Evolutionary conservation across 2,888 invertebrate species (phyloP).

Genomic region (Yponomeuta sedellus): DNA sequence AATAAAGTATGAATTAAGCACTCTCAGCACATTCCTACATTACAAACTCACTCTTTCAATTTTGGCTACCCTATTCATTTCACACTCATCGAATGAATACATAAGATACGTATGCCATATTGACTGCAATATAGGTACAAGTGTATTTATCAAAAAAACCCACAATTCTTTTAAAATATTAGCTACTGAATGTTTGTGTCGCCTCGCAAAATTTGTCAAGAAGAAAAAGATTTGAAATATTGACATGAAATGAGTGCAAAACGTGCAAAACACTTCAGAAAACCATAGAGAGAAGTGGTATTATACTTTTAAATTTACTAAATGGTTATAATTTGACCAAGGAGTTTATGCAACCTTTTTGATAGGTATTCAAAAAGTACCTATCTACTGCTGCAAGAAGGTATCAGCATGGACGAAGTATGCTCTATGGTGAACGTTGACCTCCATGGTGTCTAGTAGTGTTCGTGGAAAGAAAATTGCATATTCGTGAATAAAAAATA

Average conservation of each 20-base stretch:
- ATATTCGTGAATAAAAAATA: too few relatives aligned
- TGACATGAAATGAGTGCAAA: conserved; percentile 24
- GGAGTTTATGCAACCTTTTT: too few relatives aligned
- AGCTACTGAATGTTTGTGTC: conserved; percentile 47
- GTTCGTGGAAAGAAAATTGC: too few relatives aligned
- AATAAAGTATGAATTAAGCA: too few relatives aligned
- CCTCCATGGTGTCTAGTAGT: too few relatives aligned
- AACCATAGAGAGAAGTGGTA: background rate
- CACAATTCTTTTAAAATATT: conserved; percentile 56
- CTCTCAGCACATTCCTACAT: background rate
- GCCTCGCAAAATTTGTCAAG: conserved; percentile 44
- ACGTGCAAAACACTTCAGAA: conserved; percentile 13
- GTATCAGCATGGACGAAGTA: too few relatives aligned
- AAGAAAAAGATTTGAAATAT: conserved; percentile 44
- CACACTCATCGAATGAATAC: conserved; percentile 54
- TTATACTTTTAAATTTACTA: background rate
- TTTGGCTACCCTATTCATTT: conserved; percentile 49
- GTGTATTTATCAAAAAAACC: conserved; percentile 39
- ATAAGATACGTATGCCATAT: conserved; percentile 52
- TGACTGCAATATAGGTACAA: conserved; percentile 49
- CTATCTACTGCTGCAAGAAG: too few relatives aligned
- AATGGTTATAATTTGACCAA: too few relatives aligned
- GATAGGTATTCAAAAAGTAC: too few relatives aligned
- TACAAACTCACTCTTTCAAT: background rate
- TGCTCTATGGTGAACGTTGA: too few relatives aligned